These are phyloP conservation scores for Stegodyphus mimosarum DNA, from an alignment of 1,140 invertebrate genomes.

Conservation along the genomic window DNA sequence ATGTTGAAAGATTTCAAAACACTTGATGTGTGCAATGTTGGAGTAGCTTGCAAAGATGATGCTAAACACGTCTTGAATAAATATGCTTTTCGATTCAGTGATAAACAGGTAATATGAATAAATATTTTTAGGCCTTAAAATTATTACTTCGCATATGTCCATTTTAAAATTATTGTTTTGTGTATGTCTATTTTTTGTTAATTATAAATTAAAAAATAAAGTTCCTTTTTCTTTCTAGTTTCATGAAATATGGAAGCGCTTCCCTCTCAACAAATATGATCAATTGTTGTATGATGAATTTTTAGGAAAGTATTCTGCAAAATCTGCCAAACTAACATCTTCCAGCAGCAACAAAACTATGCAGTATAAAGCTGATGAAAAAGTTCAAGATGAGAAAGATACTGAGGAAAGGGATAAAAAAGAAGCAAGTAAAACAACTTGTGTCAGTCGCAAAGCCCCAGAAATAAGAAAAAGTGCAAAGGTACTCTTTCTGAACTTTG, in stretches of 20 bases:
- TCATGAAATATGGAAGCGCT: constrained; percentile 47
- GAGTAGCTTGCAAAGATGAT: constrained; percentile 47
- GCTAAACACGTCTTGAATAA: constrained; percentile 29
- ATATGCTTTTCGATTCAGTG: constrained; percentile 36
- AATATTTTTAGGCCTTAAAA: too few species aligned
- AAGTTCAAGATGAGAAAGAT: not conserved
- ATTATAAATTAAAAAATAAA: not conserved
- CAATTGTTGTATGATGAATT: constrained; percentile 44
- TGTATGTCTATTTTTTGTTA: not conserved
- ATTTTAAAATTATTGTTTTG: not conserved
- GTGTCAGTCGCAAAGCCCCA: not conserved
- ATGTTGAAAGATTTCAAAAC: constrained; percentile 47
- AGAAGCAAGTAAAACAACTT: not conserved
- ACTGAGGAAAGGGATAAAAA: not conserved
- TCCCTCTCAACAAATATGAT: constrained; percentile 45
- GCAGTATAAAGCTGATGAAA: not conserved
- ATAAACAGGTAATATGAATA: constrained; percentile 47
- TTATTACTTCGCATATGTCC: not conserved
- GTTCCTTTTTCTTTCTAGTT: constrained; percentile 5
- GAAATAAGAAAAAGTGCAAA: constrained; percentile 8
- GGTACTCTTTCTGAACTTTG: not conserved
- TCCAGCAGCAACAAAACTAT: not conserved
- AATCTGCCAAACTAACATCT: not conserved
- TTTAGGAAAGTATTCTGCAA: constrained; percentile 32
- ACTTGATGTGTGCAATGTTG: constrained; percentile 49